These are phyloP conservation scores for Phalacrocorax pelagicus DNA, from an alignment of 2,113 vertebrate genomes.

Conservation along the genomic window DNA sequence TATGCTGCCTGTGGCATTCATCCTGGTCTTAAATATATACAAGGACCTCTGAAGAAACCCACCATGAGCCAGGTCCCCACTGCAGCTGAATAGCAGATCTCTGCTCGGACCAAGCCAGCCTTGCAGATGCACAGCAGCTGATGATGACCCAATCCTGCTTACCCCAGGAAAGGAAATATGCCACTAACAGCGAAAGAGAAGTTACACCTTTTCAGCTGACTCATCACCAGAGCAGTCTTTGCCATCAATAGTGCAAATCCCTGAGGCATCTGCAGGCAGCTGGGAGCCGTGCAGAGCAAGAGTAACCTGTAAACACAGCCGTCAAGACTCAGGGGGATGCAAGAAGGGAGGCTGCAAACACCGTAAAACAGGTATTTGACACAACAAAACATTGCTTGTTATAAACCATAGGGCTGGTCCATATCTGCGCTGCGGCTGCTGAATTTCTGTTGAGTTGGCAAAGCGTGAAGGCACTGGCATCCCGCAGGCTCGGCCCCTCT, in stretches of 20 bases:
- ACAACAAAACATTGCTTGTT: background rate
- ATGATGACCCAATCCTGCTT: background rate
- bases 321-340: background rate
- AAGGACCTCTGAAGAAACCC: background rate
- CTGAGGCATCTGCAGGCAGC: conserved; percentile 25
- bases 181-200: background rate
- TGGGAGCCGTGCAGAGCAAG: background rate
- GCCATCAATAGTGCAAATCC: background rate
- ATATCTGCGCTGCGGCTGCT: background rate
- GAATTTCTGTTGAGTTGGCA: background rate
- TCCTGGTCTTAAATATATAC: background rate
- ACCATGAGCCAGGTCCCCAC: background rate
- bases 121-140: background rate
- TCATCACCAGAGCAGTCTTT: background rate
- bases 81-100: background rate
- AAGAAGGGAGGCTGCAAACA: background rate
- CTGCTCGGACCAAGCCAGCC: background rate
- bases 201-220: conserved; percentile 21
- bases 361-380: background rate
- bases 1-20: background rate
- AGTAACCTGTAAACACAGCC: background rate
- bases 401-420: background rate
- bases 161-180: background rate
- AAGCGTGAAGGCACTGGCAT: background rate
- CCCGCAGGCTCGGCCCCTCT: background rate